A percentile compares a stretch with the other conserved stretches of the same genome.
Evolutionary conservation across 2,888 invertebrate species (phyloP).

Genomic region (Cheilosia vernalis): DNA sequence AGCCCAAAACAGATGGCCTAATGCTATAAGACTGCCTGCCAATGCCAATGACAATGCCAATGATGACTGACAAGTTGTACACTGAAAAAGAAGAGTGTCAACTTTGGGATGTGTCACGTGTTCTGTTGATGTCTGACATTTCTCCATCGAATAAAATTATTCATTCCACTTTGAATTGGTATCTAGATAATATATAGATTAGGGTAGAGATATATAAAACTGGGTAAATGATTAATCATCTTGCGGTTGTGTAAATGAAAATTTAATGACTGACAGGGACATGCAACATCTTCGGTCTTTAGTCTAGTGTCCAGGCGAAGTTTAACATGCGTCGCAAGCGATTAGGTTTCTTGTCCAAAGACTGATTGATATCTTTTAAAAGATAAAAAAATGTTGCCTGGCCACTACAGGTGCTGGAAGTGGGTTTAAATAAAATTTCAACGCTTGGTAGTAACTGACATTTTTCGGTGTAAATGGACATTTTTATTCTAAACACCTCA

Average conservation of each 20-base stretch:
- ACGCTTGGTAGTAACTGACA: too few species aligned
- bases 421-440: neutral
- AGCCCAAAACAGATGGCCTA: constrained; percentile 51
- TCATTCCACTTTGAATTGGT: constrained; percentile 49
- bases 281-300: neutral
- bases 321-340: constrained; percentile 10
- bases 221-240: constrained; percentile 57
- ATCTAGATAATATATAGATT: constrained; percentile 4
- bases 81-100: constrained; percentile 38
- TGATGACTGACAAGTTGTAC: constrained; percentile 53
- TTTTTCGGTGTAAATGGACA: too few species aligned
- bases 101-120: constrained; percentile 58
- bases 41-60: neutral
- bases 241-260: constrained; percentile 48
- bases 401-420: neutral
- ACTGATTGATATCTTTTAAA: neutral
- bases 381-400: neutral
- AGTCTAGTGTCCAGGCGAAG: neutral
- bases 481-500: too few species aligned
- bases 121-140: constrained; percentile 16
- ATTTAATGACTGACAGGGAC: constrained; percentile 44
- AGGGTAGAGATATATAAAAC: neutral
- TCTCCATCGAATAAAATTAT: constrained; percentile 52
- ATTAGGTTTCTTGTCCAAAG: constrained; percentile 21
- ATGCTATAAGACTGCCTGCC: neutral